Conservation (phyloP, 2,888 invertebrate species). For the Gandaritis pyraliata region DNA sequence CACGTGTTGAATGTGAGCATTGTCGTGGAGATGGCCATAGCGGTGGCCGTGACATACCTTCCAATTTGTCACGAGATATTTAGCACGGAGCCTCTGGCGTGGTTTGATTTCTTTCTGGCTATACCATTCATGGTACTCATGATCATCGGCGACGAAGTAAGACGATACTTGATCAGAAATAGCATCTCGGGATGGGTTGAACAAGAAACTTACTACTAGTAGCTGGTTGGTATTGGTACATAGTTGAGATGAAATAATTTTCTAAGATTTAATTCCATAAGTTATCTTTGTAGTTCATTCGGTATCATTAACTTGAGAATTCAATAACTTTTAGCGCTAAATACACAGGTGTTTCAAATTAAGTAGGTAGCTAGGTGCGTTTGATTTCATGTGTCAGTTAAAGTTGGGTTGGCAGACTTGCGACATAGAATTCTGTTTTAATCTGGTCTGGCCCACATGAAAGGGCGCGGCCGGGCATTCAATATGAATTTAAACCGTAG, state of each 20-base stretch:
- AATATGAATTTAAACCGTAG: conserved; percentile 71
- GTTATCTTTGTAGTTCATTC: not conserved
- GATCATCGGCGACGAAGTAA: conserved; percentile 89
- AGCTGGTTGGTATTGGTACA: not conserved
- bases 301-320: not conserved
- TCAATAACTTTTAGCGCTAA: not conserved
- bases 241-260: not conserved
- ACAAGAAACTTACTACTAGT: conserved; percentile 89
- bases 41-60: conserved; percentile 87
- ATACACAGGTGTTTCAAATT: not conserved
- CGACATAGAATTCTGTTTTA: conserved; percentile 50
- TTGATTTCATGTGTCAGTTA: conserved; percentile 25
- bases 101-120: conserved; percentile 89
- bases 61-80: conserved; percentile 88
- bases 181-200: conserved; percentile 89
- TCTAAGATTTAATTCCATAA: conserved; percentile 17
- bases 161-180: conserved; percentile 88
- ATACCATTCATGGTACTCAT: conserved; percentile 90
- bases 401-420: conserved; percentile 47
- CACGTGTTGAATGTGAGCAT: conserved; percentile 86
- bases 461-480: conserved; percentile 65
- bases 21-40: conserved; percentile 86
- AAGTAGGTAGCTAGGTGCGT: not conserved
- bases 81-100: conserved; percentile 87
- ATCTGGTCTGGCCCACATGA: conserved; percentile 46